A percentile compares a stretch with the other conserved stretches of the same genome.
Conservation (phyloP, 2,888 invertebrate species). For the Nemurella pictetii region DNA sequence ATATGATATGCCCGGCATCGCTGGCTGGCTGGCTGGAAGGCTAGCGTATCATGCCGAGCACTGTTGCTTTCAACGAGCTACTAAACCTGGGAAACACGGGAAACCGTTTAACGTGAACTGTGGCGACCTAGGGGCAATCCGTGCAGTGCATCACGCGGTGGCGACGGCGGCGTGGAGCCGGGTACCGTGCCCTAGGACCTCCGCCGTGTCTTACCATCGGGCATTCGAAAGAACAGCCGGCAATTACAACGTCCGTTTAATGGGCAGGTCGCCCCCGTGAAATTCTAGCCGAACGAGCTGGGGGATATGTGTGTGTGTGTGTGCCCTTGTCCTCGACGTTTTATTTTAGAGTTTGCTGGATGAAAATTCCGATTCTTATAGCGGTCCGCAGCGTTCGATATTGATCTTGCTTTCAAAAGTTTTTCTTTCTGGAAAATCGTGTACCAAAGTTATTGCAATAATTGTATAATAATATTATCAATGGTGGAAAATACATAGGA, state of each 20-base stretch:
- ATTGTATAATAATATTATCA: not conserved
- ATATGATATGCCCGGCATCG: not conserved
- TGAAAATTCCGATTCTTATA: not conserved
- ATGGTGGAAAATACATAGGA: not conserved
- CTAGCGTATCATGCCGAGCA: not conserved
- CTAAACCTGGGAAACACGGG: constrained; percentile 33
- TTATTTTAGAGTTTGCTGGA: not conserved
- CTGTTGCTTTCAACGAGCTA: not conserved
- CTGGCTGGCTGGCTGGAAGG: no score
- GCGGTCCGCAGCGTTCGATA: not conserved
- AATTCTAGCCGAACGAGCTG: not conserved
- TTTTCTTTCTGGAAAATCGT: not conserved
- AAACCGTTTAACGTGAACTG: constrained; percentile 39
- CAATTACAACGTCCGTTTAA: constrained; percentile 1
- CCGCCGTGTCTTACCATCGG: not conserved
- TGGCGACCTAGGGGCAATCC: constrained; percentile 31
- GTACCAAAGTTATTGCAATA: not conserved
- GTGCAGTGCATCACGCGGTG: constrained; percentile 2
- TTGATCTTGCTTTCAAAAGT: not conserved
- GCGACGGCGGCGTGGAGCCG: not conserved
- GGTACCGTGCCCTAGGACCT: not conserved
- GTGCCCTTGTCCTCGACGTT: not conserved
- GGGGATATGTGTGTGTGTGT: not conserved
- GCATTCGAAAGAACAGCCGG: not conserved
- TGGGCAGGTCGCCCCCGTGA: not conserved